phyloP scores from a whole-genome alignment of 2,113 vertebrate genomes.

The Syngnathus floridae region DNA sequence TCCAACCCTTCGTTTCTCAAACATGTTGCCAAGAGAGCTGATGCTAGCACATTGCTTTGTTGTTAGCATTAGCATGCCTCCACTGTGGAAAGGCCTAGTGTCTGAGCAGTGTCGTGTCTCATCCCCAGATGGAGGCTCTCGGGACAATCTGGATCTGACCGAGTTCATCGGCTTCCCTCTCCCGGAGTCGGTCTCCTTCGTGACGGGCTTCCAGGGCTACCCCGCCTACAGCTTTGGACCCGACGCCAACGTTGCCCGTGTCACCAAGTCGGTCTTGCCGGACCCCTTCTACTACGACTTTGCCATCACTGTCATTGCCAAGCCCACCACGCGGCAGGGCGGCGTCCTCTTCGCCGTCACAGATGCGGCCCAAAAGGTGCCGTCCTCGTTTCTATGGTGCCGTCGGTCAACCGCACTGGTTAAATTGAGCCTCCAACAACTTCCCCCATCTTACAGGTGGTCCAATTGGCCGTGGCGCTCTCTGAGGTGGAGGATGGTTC shows the following conservation, averaged over 20 bases:
- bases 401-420: no score
- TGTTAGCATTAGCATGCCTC: not conserved
- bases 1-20: not conserved
- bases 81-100: not conserved
- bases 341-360: constrained; percentile 89
- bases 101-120: not conserved
- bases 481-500: constrained; percentile 77
- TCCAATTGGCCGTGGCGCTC: constrained; percentile 82
- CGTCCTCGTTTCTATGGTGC: not conserved
- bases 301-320: constrained; percentile 75
- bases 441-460: constrained; percentile 54
- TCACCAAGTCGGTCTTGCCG: constrained; percentile 80
- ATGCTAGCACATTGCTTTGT: not conserved
- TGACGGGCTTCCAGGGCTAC: constrained; percentile 87
- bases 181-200: constrained; percentile 88
- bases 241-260: constrained; percentile 83
- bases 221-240: constrained; percentile 88
- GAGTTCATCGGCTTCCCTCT: constrained; percentile 93
- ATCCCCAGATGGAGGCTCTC: constrained; percentile 68
- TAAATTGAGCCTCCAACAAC: not conserved
- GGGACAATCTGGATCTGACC: constrained; percentile 79
- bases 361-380: constrained; percentile 77
- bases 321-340: constrained; percentile 72
- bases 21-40: not conserved
- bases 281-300: constrained; percentile 83